These are phyloP conservation scores for Drosophila carrolli DNA, from an alignment of 1,140 invertebrate species.

Conservation along the genomic window DNA sequence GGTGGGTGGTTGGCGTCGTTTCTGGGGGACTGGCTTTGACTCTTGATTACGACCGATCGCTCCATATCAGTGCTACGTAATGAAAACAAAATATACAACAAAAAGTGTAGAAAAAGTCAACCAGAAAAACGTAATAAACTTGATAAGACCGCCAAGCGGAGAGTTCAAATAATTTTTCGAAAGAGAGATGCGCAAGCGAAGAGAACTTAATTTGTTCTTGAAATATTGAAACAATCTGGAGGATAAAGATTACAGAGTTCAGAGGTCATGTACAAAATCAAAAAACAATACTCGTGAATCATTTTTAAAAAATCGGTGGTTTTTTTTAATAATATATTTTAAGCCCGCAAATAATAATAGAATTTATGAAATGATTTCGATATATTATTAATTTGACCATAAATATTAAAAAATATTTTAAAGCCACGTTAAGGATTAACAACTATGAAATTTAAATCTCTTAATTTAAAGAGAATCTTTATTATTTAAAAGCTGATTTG, in stretches of 20 bases:
- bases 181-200: background rate
- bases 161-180: background rate
- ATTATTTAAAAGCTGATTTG: too few relatives aligned
- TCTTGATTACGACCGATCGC: constrained; percentile 17
- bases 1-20: background rate
- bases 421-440: too few relatives aligned
- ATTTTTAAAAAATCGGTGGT: too few relatives aligned
- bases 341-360: too few relatives aligned
- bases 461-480: too few relatives aligned
- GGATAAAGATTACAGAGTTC: background rate
- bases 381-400: too few relatives aligned
- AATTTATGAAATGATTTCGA: too few relatives aligned
- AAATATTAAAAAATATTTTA: too few relatives aligned
- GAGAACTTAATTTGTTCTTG: background rate
- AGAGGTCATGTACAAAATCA: too few relatives aligned
- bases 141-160: constrained; percentile 14
- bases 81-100: constrained; percentile 22
- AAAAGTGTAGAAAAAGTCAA: constrained; percentile 16
- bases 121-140: constrained; percentile 8
- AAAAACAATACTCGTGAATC: background rate
- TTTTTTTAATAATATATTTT: too few relatives aligned
- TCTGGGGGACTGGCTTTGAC: constrained; percentile 21
- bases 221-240: background rate
- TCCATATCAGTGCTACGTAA: constrained; percentile 17
- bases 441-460: too few relatives aligned